Base-by-base conservation (phyloP, 2,113 vertebrate species). In the Microtus ochrogaster region DNA sequence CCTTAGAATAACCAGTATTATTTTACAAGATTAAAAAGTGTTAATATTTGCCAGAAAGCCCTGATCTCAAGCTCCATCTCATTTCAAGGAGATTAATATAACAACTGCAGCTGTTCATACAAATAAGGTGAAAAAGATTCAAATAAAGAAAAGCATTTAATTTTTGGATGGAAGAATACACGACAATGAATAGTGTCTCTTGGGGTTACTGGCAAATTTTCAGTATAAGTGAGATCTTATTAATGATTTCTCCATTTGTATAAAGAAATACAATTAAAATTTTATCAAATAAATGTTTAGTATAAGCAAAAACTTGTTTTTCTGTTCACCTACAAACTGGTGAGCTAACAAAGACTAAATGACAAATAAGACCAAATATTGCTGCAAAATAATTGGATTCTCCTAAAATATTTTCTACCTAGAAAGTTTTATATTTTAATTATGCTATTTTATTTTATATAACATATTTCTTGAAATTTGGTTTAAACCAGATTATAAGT, bases 261-360 rank as follows among this genome's bases (percentile, higher is more conserved):
- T 70, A 10, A 92, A 91, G 5, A 96, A 94, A 90, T 92, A 74
- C 84, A 92, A 96, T 94, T 96, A 63, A 93, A 94, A 82, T 13
- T 16, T 39, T 66, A 73, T 33, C 26, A 97, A 90, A 96, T 68
- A 55, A 94, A 87, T 85, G 39, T 55, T 92, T 30, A 92, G 0
- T 77, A 77, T 4, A 81, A 78, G 19, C 16, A 91, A 90, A 93
- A 88, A 66, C 0, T 11, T 85, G 4, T 52, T 55, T n/a, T 83
- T 88, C 89, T 92, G 5, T 94, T 92, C 36, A 89, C 9, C 65
- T 85, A 76, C 66, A 96, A 93, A 49, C 16, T 90, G 26, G 3
- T 82, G 21, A 94, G 21, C 52, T 82, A 90, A 58, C 28, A n/a
- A 81, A 96, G 83, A 49, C 1, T 49, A 91, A 90, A 85, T 68